Evolutionary conservation across 2,113 vertebrate species (phyloP).

Genomic region (Lepus europaeus): DNA sequence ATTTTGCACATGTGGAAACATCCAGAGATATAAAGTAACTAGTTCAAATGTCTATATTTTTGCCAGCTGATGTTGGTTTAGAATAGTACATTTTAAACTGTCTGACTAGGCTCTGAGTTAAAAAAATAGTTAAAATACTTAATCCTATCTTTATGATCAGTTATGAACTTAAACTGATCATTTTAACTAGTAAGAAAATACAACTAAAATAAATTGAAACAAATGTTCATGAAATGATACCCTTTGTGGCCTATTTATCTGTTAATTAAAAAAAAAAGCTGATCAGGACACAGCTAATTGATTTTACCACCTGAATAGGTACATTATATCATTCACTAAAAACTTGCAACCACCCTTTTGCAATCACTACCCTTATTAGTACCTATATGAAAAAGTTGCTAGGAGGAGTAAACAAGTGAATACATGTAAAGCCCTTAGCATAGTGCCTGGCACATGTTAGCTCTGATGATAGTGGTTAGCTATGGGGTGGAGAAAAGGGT

Average conservation of each 20-base stretch:
- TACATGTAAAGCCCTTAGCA: too few species aligned
- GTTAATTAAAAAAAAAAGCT: neutral
- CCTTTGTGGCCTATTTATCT: neutral
- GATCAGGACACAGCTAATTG: neutral
- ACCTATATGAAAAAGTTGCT: too few species aligned
- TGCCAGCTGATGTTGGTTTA: slow-evolving; percentile 34
- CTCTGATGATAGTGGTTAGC: too few species aligned
- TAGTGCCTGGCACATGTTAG: too few species aligned
- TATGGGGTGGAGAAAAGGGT: too few species aligned
- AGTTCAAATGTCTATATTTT: slow-evolving; percentile 9
- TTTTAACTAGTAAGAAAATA: neutral
- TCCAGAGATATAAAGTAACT: neutral
- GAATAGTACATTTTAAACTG: slow-evolving; percentile 29
- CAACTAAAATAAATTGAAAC: slow-evolving; percentile 42
- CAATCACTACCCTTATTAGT: slow-evolving; percentile 18
- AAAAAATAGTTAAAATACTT: neutral
- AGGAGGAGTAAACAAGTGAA: too few species aligned
- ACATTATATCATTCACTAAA: slow-evolving; percentile 1
- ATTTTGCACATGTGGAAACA: slow-evolving; percentile 32
- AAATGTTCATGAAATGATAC: slow-evolving; percentile 56
- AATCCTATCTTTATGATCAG: too few species aligned
- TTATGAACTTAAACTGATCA: too few species aligned
- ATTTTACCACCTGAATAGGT: slow-evolving; percentile 35
- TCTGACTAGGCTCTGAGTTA: neutral
- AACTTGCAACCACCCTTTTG: neutral